Evolutionary conservation across 2,113 vertebrate genomes (phyloP), one percentile per base, ranked within the genome.

Genomic region (Prunella fulvescens): DNA sequence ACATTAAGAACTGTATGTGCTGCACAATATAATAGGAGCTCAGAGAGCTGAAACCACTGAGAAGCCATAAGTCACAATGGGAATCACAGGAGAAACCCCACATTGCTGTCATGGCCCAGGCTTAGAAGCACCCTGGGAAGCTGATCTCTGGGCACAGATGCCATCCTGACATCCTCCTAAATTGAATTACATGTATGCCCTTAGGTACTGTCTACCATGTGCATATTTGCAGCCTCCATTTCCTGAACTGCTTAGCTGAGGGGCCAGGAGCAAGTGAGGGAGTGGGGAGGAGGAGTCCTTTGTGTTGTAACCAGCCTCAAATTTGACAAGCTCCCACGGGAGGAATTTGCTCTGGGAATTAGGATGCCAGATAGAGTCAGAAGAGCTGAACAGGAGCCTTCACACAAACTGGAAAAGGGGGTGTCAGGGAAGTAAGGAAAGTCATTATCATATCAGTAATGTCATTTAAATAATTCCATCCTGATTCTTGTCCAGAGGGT

Each of bases 321-420:
- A 84, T 20, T 2, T 13, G 22, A 56, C 37, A 80, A 72, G 9
- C 16, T 15, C 19, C 5, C 2, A 19, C 28, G 13, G 0, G 0
- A 74, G 11, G 10, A 69, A n/a, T 73, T 85, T 88, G 35, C 33
- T 26, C 22, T 6, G 3, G 18, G 31, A 91, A 51, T 42, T 56
- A 61, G 25, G n/a, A 37, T 76, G 35, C 54, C 73, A 44, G 18
- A 45, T 56, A 54, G 28, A n/a, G 47, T 82, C 79, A 91, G 51
- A 45, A 3, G 4, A 47, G 35, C 33, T 81, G 44, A 90, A 88
- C 1, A 10, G 22, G 22, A 65, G 11, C 48, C 39, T 76, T 44
- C 57, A 29, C 11, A 15, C 16, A 70, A 61, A 89, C 81, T 22
- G 11, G 26, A 40, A 39, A 79, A 78, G 13, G 5, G 23, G 14